Conservation (phyloP, 1,140 invertebrate species). For the Helicoverpa armigera region DNA sequence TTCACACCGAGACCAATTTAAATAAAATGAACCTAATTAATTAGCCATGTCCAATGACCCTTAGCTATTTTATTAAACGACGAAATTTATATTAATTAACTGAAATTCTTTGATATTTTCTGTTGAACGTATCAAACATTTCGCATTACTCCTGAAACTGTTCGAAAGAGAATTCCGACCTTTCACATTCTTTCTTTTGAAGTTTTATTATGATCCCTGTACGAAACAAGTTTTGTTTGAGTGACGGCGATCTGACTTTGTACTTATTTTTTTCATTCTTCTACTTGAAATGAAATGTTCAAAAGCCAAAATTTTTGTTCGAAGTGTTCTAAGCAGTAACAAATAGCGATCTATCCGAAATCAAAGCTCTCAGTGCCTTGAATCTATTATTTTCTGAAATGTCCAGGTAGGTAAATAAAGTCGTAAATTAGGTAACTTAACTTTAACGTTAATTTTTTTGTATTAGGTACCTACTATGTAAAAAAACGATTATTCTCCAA, state of each 20-base stretch:
- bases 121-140: conserved; percentile 16
- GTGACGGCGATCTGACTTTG: conserved; percentile 1
- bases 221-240: not conserved
- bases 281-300: too few relatives aligned
- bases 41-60: not conserved
- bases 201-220: conserved; percentile 8
- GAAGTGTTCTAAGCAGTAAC: too few relatives aligned
- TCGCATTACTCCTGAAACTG: conserved; percentile 20
- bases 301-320: too few relatives aligned
- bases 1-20: too few relatives aligned
- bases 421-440: too few relatives aligned
- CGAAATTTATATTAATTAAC: not conserved
- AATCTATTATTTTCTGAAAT: too few relatives aligned
- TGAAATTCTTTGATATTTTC: conserved; percentile 5
- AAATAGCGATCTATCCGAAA: too few relatives aligned
- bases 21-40: not conserved
- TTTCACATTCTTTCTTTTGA: conserved; percentile 15
- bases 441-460: too few relatives aligned
- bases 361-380: too few relatives aligned
- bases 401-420: too few relatives aligned
- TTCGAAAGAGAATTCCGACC: conserved; percentile 7
- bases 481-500: too few relatives aligned
- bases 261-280: not conserved
- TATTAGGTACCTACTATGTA: too few relatives aligned
- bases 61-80: not conserved